Base-by-base conservation (phyloP, 1,140 invertebrate species). In the Lucilia cuprina region DNA sequence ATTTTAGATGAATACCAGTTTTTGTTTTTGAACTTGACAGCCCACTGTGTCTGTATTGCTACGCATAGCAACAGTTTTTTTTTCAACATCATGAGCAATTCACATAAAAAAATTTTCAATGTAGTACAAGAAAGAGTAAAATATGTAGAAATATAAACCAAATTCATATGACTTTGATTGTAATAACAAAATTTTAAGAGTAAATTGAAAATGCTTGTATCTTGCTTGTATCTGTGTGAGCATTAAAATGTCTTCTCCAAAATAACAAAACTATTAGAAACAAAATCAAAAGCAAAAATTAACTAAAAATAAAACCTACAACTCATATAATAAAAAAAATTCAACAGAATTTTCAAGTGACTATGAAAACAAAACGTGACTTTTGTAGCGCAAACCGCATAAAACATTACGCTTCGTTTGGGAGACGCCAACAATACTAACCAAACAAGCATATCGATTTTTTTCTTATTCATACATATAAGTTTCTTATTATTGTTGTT, bases 361-460 rank as follows among this genome's bases (percentile, higher is more conserved):
- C 41, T 41, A 75, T 17, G 70, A 75, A 78, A 5, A 60, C 55
- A 49, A 80, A 80, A 80, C 77, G 77, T 80, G 77, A 80, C 77
- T 19, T 41, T 41, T 47, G 75, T 78, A 78, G 34, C 34, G 75
- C 75, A 78, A 78, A n/a, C 75, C 55, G n/a, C 55, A 60, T n/a
- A 60, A 60, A 60, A 17, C 55, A 60, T 60, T 14, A 60, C 50
- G 17, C 14, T 41, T 60, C 55, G n/a, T n/a, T 60, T 0, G 55
- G 14, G 10, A 2, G 14, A 60, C 55, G 14, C 55, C 14, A 60
- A 12, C 14, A 60, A 17, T 17, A 30, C 1, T 30, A 30, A 30
- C 25, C 25, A 30, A 2, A 30, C 25, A 60, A 60, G 0, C 55
- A n/a, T 60, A 70, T 70, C 65, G 65, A 70, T 70, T 70, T 70